These are phyloP conservation scores for Cordilura impudica DNA, from an alignment of 2,888 invertebrate species.

Conservation along the genomic window DNA sequence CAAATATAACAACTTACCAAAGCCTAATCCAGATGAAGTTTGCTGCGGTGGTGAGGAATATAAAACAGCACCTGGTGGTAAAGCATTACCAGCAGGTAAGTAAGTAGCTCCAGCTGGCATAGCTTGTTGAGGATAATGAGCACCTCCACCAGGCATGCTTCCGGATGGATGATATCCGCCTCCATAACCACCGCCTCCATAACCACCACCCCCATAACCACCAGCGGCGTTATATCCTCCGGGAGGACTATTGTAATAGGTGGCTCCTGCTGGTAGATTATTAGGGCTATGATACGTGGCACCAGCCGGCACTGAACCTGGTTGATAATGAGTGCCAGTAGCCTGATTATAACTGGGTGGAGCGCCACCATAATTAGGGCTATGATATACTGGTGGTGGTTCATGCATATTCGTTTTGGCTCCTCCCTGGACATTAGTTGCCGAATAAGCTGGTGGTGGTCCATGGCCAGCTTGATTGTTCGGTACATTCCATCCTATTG, in stretches of 20 bases:
- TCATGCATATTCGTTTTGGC: constrained; percentile 74
- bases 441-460: constrained; percentile 75
- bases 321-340: constrained; percentile 68
- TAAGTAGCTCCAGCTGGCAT: constrained; percentile 71
- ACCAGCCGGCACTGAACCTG: constrained; percentile 67
- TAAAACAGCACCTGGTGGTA: constrained; percentile 71
- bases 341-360: constrained; percentile 71
- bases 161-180: constrained; percentile 64
- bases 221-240: constrained; percentile 65
- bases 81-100: constrained; percentile 67
- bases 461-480: constrained; percentile 68
- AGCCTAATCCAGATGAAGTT: constrained; percentile 75
- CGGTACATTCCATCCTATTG: constrained; percentile 76
- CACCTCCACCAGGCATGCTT: constrained; percentile 64
- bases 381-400: constrained; percentile 73
- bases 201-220: constrained; percentile 60
- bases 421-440: constrained; percentile 73
- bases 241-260: constrained; percentile 64
- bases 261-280: constrained; percentile 68
- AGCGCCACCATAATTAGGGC: constrained; percentile 69
- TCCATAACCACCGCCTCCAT: constrained; percentile 62
- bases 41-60: constrained; percentile 72
- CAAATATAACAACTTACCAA: constrained; percentile 69
- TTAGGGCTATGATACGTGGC: constrained; percentile 71
- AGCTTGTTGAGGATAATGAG: constrained; percentile 64